Evolutionary conservation across 2,888 invertebrate species (phyloP), one percentile per base, ranked within the genome.

Genomic region (Poecilus cupreus): DNA sequence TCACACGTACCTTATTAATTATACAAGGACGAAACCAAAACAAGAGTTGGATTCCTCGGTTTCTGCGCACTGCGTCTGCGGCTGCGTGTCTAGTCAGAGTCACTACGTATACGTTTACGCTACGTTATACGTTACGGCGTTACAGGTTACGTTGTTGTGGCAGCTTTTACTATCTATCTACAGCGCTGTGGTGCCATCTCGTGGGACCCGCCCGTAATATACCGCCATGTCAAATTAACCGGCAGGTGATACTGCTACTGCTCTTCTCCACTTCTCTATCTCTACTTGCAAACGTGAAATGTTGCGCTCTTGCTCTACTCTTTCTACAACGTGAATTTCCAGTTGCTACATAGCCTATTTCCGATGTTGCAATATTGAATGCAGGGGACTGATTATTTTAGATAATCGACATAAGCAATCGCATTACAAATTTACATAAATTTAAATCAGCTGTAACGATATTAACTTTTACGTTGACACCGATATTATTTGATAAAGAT

Each of bases 1-100:
- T 72, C 57, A 72, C 70, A 80, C 57, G 78, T 64, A 78, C 68
- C 78, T 78, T 78, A 78, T 78, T 72, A 43, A 72, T 72, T 72
- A 72, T 72, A 72, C 72, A 72, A 72, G 72, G 49, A 72, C 49
- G 22, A 46, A 72, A 72, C 49, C 43, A 72, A 72, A 72, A 72
- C 72, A 72, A 72, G 32, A 60, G 32, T 37, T 68, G 13, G 37
- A 68, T 68, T 68, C 64, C 22, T 57, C 0, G 22, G 26, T 22
- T 16, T 60, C 24, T 60, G 60, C 60, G 26, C 22, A 51, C 51
- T 51, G 8, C 13, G n/a, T 13, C 8, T 68, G 64, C 37, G 64
- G 3, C 64, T 37, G 32, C 64, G 64, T 32, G 18, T 51, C 18
- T 13, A 49, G 3, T 18, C 51, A 18, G 3, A 49, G 3, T 18